phyloP scores from a whole-genome alignment of 2,113 vertebrate genomes.

The Phyllostomus hastatus region DNA sequence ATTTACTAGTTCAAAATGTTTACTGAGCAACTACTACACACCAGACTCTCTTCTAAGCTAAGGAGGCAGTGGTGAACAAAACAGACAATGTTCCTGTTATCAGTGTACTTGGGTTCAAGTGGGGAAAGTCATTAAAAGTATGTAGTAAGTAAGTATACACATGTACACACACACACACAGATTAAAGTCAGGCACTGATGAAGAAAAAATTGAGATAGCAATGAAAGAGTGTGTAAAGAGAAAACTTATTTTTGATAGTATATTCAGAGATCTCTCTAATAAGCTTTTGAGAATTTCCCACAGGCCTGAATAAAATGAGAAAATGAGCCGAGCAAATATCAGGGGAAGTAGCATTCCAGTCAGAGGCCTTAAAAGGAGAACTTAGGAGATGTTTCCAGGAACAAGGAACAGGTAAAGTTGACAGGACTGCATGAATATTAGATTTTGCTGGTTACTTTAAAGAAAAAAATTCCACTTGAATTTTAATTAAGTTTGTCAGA shows the following conservation, averaged over 20 bases:
- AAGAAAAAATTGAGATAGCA: not conserved
- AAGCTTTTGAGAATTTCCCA: not conserved
- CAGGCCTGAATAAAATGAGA: not conserved
- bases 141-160: not conserved
- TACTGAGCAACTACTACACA: not conserved
- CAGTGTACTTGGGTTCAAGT: not conserved
- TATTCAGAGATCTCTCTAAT: not conserved
- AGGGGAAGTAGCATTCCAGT: not conserved
- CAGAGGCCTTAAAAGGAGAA: not conserved
- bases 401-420: not conserved
- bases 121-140: not conserved
- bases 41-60: not conserved
- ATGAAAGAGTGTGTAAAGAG: not conserved
- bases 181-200: not conserved
- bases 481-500: not conserved
- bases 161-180: not conserved
- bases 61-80: not conserved
- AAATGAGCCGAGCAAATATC: not conserved
- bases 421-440: not conserved
- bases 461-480: not conserved
- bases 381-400: not conserved
- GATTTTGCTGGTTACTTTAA: not conserved
- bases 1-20: not conserved
- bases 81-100: not conserved
- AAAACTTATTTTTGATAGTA: not conserved